A percentile compares a stretch with the other conserved stretches of the same genome.
Conservation (phyloP, 2,797 vertebrate genomes). For the Pseudomugil tenellus region DNA sequence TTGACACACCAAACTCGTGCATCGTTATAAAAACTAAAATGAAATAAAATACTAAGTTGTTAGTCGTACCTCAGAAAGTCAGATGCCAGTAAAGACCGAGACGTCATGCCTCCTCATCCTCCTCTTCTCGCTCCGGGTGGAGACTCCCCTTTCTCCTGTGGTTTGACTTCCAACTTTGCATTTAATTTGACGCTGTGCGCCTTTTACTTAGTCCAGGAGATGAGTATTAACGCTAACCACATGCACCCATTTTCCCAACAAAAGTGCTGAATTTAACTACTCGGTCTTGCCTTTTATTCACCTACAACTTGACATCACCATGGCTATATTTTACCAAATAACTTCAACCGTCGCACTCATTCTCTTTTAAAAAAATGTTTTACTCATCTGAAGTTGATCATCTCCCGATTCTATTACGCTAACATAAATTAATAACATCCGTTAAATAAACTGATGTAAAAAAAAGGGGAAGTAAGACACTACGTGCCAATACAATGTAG, state of each 20-base stretch:
- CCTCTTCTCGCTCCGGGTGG: conserved; percentile 44
- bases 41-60: background rate
- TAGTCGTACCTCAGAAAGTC: conserved; percentile 44
- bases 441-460: conserved; percentile 3
- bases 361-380: conserved; percentile 2
- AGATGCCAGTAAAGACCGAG: conserved; percentile 37
- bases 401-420: background rate
- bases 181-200: conserved; percentile 27
- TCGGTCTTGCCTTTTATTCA: conserved; percentile 25
- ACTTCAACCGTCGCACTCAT: conserved; percentile 46
- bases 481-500: conserved; percentile 17
- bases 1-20: conserved; percentile 27
- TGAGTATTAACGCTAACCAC: conserved; percentile 8
- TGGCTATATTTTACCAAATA: conserved; percentile 33
- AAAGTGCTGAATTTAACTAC: conserved; percentile 44
- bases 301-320: conserved; percentile 54
- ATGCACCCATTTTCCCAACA: conserved; percentile 40
- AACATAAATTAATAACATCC: background rate
- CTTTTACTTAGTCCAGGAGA: conserved; percentile 17
- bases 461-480: conserved; percentile 1
- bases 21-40: background rate
- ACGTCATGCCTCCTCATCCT: conserved; percentile 51
- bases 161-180: conserved; percentile 66
- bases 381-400: conserved; percentile 1
- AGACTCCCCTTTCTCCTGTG: conserved; percentile 55